Evolutionary conservation across 2,113 vertebrate genomes (phyloP), one percentile per base, ranked within the genome.

Genomic region (Gnathonemus longibarbis): DNA sequence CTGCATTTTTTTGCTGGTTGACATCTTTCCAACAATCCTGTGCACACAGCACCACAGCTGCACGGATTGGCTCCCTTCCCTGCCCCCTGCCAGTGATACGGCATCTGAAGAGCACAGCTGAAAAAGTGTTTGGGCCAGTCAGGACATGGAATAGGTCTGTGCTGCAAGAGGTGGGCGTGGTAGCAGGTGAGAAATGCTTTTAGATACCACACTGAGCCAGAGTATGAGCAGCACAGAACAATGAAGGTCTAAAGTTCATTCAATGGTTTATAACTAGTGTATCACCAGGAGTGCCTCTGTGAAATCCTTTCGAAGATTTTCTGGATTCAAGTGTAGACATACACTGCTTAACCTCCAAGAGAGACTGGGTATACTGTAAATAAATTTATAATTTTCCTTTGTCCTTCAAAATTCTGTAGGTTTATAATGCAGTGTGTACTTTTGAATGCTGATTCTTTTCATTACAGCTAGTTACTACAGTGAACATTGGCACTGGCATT

Each of bases 161-260:
- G 88, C 90, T 97, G 70, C 95, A 96, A 90, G 97, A 97, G 58
- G 94, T 96, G 11, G 96, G 96, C 49, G 92, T 94, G 6, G 94
- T 97, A 52, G 95, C 96, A 94, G 97, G 97, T 97, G 95, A 49
- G 86, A 77, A 48, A 53, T 50, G 10, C 19, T 87, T 80, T 45
- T 15, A 88, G 39, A 35, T 80, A 42, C 39, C 53, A 56, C 58
- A 77, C 46, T 52, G 46, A 52, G 48, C 56, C 62, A 39, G 48
- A n/a, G 21, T 17, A 4, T 88, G 45, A 45, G 31, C 31, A 35
- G 17, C 27, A 9, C 21, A 42, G 27, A 56, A 19, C 13, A 19
- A 13, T 5, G 45, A 49, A 50, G 13, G 8, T 77, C 35, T 84
- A 42, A 62, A n/a, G 45, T 46, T 46, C 42, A 46, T 31, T 77